Conservation (phyloP, 2,797 vertebrate species). For the Poecilia picta region DNA sequence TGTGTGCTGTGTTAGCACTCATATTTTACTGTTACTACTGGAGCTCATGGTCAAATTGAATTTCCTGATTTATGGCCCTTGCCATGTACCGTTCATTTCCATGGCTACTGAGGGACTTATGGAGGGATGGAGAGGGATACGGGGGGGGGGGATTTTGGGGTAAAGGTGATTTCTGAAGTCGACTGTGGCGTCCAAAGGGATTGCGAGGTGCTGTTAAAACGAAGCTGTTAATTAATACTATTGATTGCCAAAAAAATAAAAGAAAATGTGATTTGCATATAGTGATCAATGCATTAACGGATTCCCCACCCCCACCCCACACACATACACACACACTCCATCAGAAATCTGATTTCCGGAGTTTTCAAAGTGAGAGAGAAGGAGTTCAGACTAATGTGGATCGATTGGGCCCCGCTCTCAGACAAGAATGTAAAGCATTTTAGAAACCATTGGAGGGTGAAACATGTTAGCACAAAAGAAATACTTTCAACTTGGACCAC, state of each 20-base stretch:
- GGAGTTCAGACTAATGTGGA: conserved; percentile 83
- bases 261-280: conserved; percentile 86
- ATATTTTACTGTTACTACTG: conserved; percentile 74
- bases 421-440: conserved; percentile 89
- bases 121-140: background rate
- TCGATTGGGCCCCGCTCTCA: conserved; percentile 87
- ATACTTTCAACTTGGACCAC: conserved; percentile 45
- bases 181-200: conserved; percentile 74
- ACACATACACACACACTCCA: background rate
- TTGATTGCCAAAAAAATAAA: conserved; percentile 83
- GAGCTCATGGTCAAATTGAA: conserved; percentile 82
- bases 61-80: conserved; percentile 79
- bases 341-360: conserved; percentile 85
- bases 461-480: conserved; percentile 67
- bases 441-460: conserved; percentile 90
- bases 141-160: background rate
- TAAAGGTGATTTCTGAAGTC: conserved; percentile 76
- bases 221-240: conserved; percentile 86
- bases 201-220: conserved; percentile 81
- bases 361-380: conserved; percentile 83
- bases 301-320: conserved; percentile 71
- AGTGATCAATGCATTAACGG: conserved; percentile 87
- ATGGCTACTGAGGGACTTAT: conserved; percentile 64
- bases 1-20: conserved; percentile 66
- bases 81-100: conserved; percentile 74